Base-by-base conservation (phyloP, 2,888 invertebrate genomes). In the Cyclophora punctaria region DNA sequence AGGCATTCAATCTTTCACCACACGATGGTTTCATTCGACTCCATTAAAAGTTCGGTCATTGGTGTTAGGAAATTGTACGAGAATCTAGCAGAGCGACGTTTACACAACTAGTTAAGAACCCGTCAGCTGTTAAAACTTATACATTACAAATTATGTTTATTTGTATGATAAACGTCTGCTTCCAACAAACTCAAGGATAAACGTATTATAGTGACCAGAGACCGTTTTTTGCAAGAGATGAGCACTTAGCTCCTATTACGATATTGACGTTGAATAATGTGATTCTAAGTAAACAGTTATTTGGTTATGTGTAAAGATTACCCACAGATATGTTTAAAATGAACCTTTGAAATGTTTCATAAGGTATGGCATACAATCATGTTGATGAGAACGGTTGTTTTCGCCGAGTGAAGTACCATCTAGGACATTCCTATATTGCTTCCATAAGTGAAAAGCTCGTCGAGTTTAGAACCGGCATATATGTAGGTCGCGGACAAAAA, bases 121-220 rank as follows among this genome's bases (percentile, higher is more conserved):
- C 44, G 34, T 5, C 44, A 33, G 44, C 56, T 51, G 20, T 50
- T 48, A 56, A 51, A 56, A 56, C 51, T 37, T 45, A 47, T 45
- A 50, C 53, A 52, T 57, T 56, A 52, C 48, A 51, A 20, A 42
- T 34, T 41, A n/a, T 56, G 46, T 57, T 55, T 55, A 48, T 55
- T 52, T 53, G 47, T 50, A 35, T 45, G 35, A 43, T 49, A 33
- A 20, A 47, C 49, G 50, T 53, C 45, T 47, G 50, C 55, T 59
- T 52, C 51, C 52, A 51, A 55, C 48, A 41, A 46, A 51, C 56
- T 53, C 57, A 60, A 57, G 57, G 56, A 53, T 51, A 44, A 7
- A 34, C 3, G 44, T 44, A 33, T 44, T 44, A 34, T 5, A 37
- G 37, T 37, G 37, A 37, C 37, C 5, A 37, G 37, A 37, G 37